phyloP scores from a whole-genome alignment of 2,888 invertebrate species.

The Hololepta plana region DNA sequence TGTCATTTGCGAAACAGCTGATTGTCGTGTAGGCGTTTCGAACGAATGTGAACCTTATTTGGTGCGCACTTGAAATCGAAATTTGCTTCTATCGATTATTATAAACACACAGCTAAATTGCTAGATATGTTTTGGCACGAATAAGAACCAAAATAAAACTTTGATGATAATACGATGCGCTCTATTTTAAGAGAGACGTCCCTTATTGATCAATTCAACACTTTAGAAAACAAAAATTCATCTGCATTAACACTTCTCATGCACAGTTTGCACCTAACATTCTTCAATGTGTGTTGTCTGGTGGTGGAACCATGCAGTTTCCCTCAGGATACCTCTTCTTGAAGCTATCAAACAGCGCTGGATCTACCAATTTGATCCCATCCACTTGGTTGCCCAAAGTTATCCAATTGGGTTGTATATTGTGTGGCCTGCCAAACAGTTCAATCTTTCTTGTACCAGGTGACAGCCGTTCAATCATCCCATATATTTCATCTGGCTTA shows the following conservation, averaged over 20 bases:
- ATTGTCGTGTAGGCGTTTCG: slow-evolving; percentile 13
- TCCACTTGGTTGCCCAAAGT: slow-evolving; percentile 91
- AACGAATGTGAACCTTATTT: slow-evolving; percentile 10
- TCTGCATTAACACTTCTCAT: no score
- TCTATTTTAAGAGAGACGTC: no score
- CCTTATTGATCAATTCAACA: no score
- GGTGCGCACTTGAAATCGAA: slow-evolving; percentile 7
- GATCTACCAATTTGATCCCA: slow-evolving; percentile 83
- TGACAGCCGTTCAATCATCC: slow-evolving; percentile 88
- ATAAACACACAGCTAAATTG: no score
- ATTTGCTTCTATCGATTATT: no score
- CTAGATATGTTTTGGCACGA: no score
- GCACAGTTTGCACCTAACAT: no score
- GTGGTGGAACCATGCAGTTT: slow-evolving; percentile 36
- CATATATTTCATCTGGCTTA: slow-evolving; percentile 97
- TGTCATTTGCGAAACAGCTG: slow-evolving; percentile 25
- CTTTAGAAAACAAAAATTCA: no score
- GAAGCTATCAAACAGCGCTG: slow-evolving; percentile 76
- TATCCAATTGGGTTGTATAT: slow-evolving; percentile 97
- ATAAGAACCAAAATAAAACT: no score
- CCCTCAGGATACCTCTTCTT: slow-evolving; percentile 89
- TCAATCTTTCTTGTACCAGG: slow-evolving; percentile 96
- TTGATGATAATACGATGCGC: no score
- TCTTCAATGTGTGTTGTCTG: slow-evolving; percentile 15
- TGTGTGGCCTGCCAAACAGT: slow-evolving; percentile 90